Percentiles rank a stretch among this genome's conserved stretches.
Conservation (phyloP, 2,888 invertebrate species). For the Acanthopleura granulata region DNA sequence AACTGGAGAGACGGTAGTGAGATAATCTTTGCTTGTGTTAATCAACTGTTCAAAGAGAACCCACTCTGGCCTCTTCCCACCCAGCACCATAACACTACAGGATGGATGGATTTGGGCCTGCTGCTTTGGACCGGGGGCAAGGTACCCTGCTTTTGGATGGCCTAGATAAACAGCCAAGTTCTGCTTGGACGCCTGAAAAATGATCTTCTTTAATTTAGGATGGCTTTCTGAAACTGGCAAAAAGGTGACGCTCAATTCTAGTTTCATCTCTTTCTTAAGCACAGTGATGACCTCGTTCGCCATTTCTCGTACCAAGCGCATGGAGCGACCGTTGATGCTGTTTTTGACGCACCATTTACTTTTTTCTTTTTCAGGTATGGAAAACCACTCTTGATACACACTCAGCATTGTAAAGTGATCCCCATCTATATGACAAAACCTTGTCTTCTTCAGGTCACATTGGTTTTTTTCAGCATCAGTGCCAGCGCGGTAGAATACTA, state of each 20-base stretch:
- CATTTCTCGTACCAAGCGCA: constrained; percentile 49
- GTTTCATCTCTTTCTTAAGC: constrained; percentile 42
- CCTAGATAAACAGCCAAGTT: constrained; percentile 56
- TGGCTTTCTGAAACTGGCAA: constrained; percentile 14
- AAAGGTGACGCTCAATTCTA: constrained; percentile 35
- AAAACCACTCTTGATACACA: constrained; percentile 55
- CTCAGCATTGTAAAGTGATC: constrained; percentile 57
- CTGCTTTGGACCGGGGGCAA: constrained; percentile 36
- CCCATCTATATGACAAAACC: constrained; percentile 55
- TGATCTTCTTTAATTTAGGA: constrained; percentile 31
- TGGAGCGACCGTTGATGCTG: constrained; percentile 63
- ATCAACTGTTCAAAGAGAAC: constrained; percentile 52
- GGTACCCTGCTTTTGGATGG: constrained; percentile 53
- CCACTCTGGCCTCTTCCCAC: constrained; percentile 51
- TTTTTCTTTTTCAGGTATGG: constrained; percentile 44
- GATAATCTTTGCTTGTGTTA: constrained; percentile 51
- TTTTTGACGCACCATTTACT: constrained; percentile 62
- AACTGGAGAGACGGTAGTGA: constrained; percentile 53
- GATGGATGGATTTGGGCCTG: constrained; percentile 58
- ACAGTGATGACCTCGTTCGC: constrained; percentile 45
- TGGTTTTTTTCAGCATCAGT: constrained; percentile 48
- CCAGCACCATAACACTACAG: constrained; percentile 45
- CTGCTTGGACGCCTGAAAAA: constrained; percentile 45
- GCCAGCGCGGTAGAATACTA: constrained; percentile 58
- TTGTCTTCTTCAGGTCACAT: constrained; percentile 49